Evolutionary conservation across 2,888 invertebrate species (phyloP).

Genomic region (Orthosia gothica): DNA sequence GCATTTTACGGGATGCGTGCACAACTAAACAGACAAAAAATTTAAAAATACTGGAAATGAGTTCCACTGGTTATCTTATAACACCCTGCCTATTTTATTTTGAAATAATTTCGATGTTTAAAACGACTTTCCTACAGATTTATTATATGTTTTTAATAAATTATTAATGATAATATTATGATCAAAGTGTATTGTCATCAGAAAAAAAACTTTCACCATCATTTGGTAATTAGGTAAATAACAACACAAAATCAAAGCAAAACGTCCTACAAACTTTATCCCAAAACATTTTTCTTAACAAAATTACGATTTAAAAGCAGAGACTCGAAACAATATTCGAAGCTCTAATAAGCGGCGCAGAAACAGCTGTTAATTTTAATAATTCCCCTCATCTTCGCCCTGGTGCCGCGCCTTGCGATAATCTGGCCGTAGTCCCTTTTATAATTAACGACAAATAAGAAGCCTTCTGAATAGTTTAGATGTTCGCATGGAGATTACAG

Average conservation of each 20-base stretch:
- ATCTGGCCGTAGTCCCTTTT: slow-evolving; percentile 66
- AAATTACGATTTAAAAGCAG: slow-evolving; percentile 44
- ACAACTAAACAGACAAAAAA: too few species aligned
- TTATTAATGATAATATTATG: too few species aligned
- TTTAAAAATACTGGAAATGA: too few species aligned
- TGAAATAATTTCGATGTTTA: too few species aligned
- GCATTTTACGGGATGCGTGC: too few species aligned
- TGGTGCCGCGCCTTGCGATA: slow-evolving; percentile 63
- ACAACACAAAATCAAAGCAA: slow-evolving; percentile 1
- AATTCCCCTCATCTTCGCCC: slow-evolving; percentile 65
- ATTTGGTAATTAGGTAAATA: background rate
- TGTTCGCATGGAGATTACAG: slow-evolving; percentile 65
- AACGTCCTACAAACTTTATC: slow-evolving; percentile 26
- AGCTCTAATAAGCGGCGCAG: slow-evolving; percentile 50
- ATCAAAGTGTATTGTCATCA: background rate
- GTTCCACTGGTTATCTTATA: too few species aligned
- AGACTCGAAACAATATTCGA: slow-evolving; percentile 52
- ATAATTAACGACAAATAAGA: slow-evolving; percentile 71
- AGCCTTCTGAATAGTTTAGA: slow-evolving; percentile 66
- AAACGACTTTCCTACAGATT: too few species aligned
- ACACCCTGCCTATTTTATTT: too few species aligned
- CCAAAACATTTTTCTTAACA: slow-evolving; percentile 38
- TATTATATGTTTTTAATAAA: too few species aligned
- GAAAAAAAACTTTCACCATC: background rate
- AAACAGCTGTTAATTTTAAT: slow-evolving; percentile 73